Evolutionary conservation across 2,797 vertebrate genomes (phyloP), one percentile per base, ranked within the genome.

Genomic region (Platyrinchus mystaceus): DNA sequence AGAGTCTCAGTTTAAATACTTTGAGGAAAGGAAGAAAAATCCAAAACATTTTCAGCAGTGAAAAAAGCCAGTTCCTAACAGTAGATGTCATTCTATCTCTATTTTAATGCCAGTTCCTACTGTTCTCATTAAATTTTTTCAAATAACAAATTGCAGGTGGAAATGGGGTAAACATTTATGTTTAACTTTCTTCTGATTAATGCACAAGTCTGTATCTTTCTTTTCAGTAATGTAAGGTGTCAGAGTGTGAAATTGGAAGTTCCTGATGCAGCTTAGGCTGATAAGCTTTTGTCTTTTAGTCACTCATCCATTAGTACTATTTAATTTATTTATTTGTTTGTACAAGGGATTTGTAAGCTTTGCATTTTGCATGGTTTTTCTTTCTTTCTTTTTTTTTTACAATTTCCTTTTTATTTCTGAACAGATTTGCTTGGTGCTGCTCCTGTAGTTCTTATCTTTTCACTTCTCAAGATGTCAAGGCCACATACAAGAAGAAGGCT

Each of bases 31-130:
- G 22, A 24, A 89, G 44, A 59, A 86, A 91, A 82, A 32, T 1
- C 26, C 26, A 6, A 83, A 91, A 3, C 24, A 20, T 50, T 90
- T 49, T 80, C 32, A 81, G 37, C 53, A 64, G 19, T 55, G 63
- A 80, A 56, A 60, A 43, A 89, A 83, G 26, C 36, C 59, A 44
- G 47, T 77, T 94, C 74, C 41, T 88, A 78, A 60, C 92, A 94
- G 97, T 96, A 98, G 97, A 88, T 97, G 97, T 97, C 97, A 96
- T 97, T 97, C 93, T 98, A 22, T 92, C 94, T 97, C 96, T 97
- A 76, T 93, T 96, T 95, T 84, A 95, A 94, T 89, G 26, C 59
- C 49, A 39, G 34, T 93, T 94, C 62, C 55, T 81, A 47, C 75
- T 73, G 12, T 60, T 94, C 49, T 94, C 58, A 87, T 90, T 41